Base-by-base conservation (phyloP, 2,113 vertebrate species). In the Anthoscopus minutus region DNA sequence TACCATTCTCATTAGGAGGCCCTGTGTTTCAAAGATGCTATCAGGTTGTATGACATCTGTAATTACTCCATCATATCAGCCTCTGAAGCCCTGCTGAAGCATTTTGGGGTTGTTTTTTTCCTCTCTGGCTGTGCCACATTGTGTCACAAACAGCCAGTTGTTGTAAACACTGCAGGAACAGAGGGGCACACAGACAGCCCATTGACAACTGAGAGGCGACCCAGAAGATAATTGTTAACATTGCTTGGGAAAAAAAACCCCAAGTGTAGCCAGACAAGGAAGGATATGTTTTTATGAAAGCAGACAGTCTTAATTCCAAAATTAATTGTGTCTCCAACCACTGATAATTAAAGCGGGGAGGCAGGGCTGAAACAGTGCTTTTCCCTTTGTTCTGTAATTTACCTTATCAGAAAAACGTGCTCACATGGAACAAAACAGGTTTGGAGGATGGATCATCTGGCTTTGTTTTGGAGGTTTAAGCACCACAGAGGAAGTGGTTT, bases 231-330 rank as follows among this genome's bases (percentile, higher is more conserved):
- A 96, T 95, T 92, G 56, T 62, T 89, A 82, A 73, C 91, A 78
- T 71, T 62, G 53, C 80, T 88, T 74, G 40, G 58, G 38, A 53
- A 84, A 69, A 61, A 23, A 45, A n/a, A 64, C 11, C 18, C 13
- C 51, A 45, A n/a, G 7, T 9, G 0, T 58, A 70, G 47, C 60
- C 92, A 96, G 92, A 94, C 92, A 92, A 78, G 84, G 78, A 94
- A 94, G 42, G 73, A 85, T 94, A 92, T 45, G 47, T 88, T 90
- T 90, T 89, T 94, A 86, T 95, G 91, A 88, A 94, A 86, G 76
- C 85, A 96, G 92, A 89, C 83, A 42, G 88, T 86, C 92, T 90
- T 88, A 94, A 88, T 94, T 94, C 82, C 62, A 72, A 89, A 95
- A 93, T 94, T 94, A 91, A 94, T 96, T 96, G 70, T 84, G 60